Evolutionary conservation across 2,888 invertebrate genomes (phyloP).

Genomic region (Calameuta filiformis): DNA sequence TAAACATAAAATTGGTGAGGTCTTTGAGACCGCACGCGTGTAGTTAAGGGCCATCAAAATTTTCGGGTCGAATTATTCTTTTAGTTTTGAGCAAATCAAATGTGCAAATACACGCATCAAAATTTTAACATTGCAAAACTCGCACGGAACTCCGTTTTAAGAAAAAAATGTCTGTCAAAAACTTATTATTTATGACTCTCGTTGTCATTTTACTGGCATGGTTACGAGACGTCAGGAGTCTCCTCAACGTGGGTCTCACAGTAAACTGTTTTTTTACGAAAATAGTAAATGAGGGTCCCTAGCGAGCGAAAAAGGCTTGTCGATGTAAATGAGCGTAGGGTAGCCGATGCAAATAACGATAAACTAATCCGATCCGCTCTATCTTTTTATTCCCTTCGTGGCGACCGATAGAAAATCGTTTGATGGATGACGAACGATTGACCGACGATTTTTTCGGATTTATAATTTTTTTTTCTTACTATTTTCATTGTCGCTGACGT

Average conservation of each 20-base stretch:
- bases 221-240: too few relatives aligned
- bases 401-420: conserved; percentile 1
- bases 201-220: too few relatives aligned
- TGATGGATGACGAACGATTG: conserved; percentile 19
- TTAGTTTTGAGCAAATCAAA: too few relatives aligned
- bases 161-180: too few relatives aligned
- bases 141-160: too few relatives aligned
- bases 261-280: not conserved
- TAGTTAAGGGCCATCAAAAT: too few relatives aligned
- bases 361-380: not conserved
- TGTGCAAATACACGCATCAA: too few relatives aligned
- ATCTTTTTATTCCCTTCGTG: not conserved
- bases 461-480: not conserved
- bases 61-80: too few relatives aligned
- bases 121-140: too few relatives aligned
- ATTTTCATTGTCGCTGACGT: not conserved
- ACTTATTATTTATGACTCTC: too few relatives aligned
- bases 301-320: not conserved
- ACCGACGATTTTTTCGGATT: not conserved
- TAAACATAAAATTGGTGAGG: too few relatives aligned
- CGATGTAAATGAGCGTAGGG: not conserved
- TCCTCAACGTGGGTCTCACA: not conserved
- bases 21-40: too few relatives aligned
- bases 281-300: not conserved
- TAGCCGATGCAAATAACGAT: conserved; percentile 7